phyloP scores from a whole-genome alignment of 2,888 invertebrate genomes.

The Ptychoptera contaminata region DNA sequence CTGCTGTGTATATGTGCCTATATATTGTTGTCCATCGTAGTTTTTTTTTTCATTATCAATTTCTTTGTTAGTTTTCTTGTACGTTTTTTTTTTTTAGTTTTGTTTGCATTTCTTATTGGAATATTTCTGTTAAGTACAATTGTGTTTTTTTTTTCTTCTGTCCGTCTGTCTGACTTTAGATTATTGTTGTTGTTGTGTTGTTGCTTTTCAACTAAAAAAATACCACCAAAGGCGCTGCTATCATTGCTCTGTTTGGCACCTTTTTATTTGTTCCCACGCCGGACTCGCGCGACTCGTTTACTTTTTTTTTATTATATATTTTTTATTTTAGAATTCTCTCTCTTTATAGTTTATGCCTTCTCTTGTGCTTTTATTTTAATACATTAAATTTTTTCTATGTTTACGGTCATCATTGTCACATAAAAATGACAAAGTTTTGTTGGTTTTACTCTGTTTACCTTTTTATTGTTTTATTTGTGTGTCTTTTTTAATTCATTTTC shows the following conservation, averaged over 20 bases:
- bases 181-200: too few relatives aligned
- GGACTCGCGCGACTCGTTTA: neutral
- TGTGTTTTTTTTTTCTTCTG: neutral
- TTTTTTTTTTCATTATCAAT: too few relatives aligned
- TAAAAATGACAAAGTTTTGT: neutral
- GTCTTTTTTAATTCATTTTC: neutral
- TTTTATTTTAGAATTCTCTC: neutral
- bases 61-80: too few relatives aligned
- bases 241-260: neutral
- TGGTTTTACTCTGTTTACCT: neutral
- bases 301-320: neutral
- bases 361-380: neutral
- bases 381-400: neutral
- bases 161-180: neutral
- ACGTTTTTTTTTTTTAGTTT: too few relatives aligned
- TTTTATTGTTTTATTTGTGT: neutral
- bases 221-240: neutral
- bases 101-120: too few relatives aligned
- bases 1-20: too few relatives aligned
- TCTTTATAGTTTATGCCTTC: neutral
- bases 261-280: neutral
- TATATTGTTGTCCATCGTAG: too few relatives aligned
- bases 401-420: too few relatives aligned
- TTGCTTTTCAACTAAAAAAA: neutral
- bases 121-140: too few relatives aligned